Conservation (phyloP, 2,113 vertebrate genomes). For the Thomomys bottae region DNA sequence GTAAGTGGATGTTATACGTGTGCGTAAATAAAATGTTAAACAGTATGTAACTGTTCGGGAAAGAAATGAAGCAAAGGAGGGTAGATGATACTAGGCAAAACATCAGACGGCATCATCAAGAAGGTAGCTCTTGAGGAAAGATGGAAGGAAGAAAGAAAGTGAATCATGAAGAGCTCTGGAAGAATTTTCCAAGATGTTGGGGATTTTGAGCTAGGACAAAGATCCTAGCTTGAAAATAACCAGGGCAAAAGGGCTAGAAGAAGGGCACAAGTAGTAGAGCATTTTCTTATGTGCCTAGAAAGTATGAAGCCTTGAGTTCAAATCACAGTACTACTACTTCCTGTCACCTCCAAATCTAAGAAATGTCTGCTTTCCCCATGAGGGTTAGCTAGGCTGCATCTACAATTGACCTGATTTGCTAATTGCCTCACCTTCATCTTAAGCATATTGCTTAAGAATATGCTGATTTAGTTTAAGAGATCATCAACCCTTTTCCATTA, state of each 20-base stretch:
- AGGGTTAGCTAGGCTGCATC: constrained; percentile 61
- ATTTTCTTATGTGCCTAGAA: too few relatives aligned
- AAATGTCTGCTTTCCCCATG: not conserved
- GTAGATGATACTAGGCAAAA: not conserved
- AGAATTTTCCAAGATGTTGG: not conserved
- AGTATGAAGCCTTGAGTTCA: too few relatives aligned
- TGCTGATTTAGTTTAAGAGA: constrained; percentile 81
- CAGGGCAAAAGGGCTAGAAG: too few relatives aligned
- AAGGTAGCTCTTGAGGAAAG: not conserved
- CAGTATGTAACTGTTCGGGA: not conserved
- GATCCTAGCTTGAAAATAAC: too few relatives aligned
- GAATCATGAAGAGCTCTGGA: not conserved
- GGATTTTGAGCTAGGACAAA: not conserved
- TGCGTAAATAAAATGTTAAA: not conserved
- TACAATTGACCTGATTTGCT: constrained; percentile 78
- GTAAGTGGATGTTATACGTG: not conserved
- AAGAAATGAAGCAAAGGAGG: not conserved
- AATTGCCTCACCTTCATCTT: constrained; percentile 76
- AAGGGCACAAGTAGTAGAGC: too few relatives aligned
- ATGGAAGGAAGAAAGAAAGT: not conserved
- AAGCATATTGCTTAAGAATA: constrained; percentile 78
- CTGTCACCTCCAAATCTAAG: not conserved
- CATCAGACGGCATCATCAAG: not conserved
- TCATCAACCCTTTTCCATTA: constrained; percentile 82
- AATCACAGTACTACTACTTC: too few relatives aligned